Evolutionary conservation across 1,140 invertebrate species (phyloP).

Genomic region (Cydia pomonella): DNA sequence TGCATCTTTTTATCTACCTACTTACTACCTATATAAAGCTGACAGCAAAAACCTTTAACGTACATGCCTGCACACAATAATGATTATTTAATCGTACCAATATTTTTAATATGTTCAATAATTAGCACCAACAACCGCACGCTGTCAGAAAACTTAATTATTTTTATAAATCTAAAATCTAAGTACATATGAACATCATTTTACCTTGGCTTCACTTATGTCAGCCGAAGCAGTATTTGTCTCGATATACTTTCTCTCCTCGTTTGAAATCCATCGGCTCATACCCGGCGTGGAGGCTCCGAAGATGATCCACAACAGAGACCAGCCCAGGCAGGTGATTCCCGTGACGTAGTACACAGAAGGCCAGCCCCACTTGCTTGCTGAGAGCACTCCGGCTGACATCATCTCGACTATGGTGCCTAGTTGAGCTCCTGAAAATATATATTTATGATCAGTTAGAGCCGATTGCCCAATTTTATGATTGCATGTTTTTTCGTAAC

Average conservation of each 20-base stretch:
- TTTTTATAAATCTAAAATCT: not conserved
- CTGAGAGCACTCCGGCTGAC: conserved; percentile 84
- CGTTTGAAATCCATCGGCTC: conserved; percentile 81
- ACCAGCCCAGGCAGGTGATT: conserved; percentile 82
- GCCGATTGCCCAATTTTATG: no score
- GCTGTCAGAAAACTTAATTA: no score
- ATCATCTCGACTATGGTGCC: conserved; percentile 88
- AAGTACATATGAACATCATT: not conserved
- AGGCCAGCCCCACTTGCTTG: conserved; percentile 86
- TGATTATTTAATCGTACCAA: no score
- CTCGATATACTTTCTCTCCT: conserved; percentile 85
- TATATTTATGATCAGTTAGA: conserved; percentile 44
- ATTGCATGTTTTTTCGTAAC: no score
- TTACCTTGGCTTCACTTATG: conserved; percentile 86
- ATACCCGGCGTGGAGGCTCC: conserved; percentile 85
- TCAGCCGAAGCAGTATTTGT: conserved; percentile 75
- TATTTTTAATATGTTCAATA: no score
- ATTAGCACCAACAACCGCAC: no score
- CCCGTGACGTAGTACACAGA: conserved; percentile 90
- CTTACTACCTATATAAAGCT: no score
- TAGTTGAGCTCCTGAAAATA: conserved; percentile 83
- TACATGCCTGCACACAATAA: no score
- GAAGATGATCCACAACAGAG: conserved; percentile 82
- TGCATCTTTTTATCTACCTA: no score
- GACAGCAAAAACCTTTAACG: no score